Percentiles rank a stretch among this genome's conserved stretches.
Evolutionary conservation across 2,888 invertebrate species (phyloP).

Genomic region (Limnephilus rhombicus): DNA sequence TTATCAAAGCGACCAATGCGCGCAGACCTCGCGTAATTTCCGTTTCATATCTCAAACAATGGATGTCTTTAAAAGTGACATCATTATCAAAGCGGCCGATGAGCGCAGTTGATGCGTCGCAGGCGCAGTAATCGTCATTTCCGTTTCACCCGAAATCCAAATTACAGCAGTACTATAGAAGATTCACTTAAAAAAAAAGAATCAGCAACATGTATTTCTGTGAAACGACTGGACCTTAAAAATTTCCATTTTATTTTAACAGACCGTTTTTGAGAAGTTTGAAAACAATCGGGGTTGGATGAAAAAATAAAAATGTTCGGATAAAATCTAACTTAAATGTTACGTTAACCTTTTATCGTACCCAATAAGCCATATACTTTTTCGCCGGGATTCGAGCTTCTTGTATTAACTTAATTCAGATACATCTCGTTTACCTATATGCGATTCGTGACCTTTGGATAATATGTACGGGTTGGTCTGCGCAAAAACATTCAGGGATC

Average conservation of each 20-base stretch:
- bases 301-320: not conserved
- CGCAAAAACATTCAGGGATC: not conserved
- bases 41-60: too few relatives aligned
- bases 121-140: too few relatives aligned
- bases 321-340: not conserved
- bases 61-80: too few relatives aligned
- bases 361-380: not conserved
- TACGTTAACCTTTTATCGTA: not conserved
- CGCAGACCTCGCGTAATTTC: too few relatives aligned
- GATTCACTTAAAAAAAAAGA: too few relatives aligned
- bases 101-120: too few relatives aligned
- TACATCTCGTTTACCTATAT: not conserved
- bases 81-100: too few relatives aligned
- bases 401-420: not conserved
- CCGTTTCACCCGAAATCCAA: too few relatives aligned
- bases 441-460: not conserved
- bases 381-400: not conserved
- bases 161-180: too few relatives aligned
- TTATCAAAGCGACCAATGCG: too few relatives aligned
- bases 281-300: not conserved
- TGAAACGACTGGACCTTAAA: too few relatives aligned
- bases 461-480: not conserved
- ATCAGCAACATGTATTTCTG: too few relatives aligned
- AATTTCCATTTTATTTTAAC: not conserved
- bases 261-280: not conserved